Evolutionary conservation across 2,113 vertebrate species (phyloP).

Genomic region (Elephantulus edwardii): DNA sequence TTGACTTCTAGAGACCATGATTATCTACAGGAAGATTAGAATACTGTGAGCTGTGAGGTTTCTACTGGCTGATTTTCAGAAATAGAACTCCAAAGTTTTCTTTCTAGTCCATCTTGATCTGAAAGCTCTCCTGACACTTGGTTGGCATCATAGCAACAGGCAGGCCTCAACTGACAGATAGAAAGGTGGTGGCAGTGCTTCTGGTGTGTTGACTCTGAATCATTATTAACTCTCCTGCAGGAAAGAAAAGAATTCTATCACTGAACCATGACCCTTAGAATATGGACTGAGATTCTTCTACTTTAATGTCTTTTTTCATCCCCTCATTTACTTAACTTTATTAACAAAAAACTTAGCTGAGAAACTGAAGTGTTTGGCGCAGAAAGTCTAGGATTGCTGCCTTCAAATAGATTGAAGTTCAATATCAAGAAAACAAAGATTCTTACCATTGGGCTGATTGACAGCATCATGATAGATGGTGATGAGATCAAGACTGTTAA

Average conservation of each 20-base stretch:
- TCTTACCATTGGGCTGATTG: too few relatives aligned
- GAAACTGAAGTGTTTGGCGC: too few relatives aligned
- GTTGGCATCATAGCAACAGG: neutral
- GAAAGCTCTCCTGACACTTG: neutral
- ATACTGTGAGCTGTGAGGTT: neutral
- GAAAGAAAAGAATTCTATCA: too few relatives aligned
- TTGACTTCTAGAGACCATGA: neutral
- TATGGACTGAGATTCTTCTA: neutral
- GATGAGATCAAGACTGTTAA: too few relatives aligned
- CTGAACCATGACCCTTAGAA: neutral
- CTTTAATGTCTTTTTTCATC: neutral
- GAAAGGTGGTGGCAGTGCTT: neutral
- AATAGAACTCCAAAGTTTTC: neutral
- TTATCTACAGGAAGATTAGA: neutral
- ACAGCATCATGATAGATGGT: too few relatives aligned
- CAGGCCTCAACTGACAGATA: neutral
- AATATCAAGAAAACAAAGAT: too few relatives aligned
- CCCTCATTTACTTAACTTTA: neutral
- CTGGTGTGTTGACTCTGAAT: too few relatives aligned
- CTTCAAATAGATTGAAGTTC: too few relatives aligned
- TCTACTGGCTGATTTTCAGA: neutral
- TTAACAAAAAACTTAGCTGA: conserved; percentile 6
- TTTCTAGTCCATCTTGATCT: neutral
- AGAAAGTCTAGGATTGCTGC: too few relatives aligned
- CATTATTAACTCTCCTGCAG: too few relatives aligned